Evolutionary conservation across 2,888 invertebrate species (phyloP), one percentile per base, ranked within the genome.

Genomic region (Lordiphosa andalusiaca): DNA sequence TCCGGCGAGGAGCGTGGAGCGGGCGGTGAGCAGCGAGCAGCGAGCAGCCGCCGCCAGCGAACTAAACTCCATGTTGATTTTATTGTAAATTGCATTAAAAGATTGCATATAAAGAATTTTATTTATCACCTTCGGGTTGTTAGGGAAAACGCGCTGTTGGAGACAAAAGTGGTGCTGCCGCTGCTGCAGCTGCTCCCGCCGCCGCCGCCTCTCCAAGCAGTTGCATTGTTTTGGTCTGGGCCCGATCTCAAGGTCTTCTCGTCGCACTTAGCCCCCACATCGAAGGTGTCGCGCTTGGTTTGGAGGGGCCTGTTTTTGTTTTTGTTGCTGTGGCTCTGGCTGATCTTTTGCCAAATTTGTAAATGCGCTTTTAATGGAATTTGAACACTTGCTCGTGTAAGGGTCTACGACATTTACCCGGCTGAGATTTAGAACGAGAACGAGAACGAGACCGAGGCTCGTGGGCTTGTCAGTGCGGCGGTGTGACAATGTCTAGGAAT

Each of bases 51-150:
- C 69, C 57, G 68, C 66, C 72, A 59, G 74, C 73, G 33, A 76
- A 76, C 80, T 76, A 76, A 78, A 80, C 71, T 80, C 71, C 80
- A 84, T 81, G 85, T 77, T 86, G 86, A 86, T 84, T 83, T 84
- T 85, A 85, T 86, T 82, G 84, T 81, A 84, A 86, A 84, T 81
- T 86, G 84, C 84, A 85, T 85, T 81, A 85, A 87, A 86, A 84
- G 85, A 86, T 87, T 85, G 83, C 75, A 84, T 81, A 81, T 86
- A 87, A 86, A 87, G 84, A 86, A 85, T 82, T 86, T 86, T 87
- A 87, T 87, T 87, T 87, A 87, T 87, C 87, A 87, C 87, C 87
- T 84, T 63, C 54, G 81, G 76, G 86, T 77, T 85, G 83, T 80
- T 80, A 84, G 77, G 73, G 69, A 72, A 80, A 86, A 85, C 86